Percentiles rank a stretch among this genome's conserved stretches.
Conservation (phyloP, 2,797 vertebrate species). For the Sebastes trivittatus region DNA sequence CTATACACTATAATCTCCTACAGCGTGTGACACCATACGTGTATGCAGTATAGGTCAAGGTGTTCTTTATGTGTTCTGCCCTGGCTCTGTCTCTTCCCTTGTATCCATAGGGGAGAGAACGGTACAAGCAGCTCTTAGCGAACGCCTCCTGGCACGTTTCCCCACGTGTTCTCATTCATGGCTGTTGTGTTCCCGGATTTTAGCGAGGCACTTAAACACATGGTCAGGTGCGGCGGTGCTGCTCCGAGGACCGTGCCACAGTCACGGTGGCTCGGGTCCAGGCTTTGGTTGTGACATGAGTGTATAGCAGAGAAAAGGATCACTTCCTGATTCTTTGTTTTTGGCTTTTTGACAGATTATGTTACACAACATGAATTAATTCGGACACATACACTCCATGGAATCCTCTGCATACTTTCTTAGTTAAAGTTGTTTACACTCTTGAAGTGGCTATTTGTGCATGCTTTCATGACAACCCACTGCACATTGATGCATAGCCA, state of each 20-base stretch:
- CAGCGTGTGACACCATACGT: constrained; percentile 40
- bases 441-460: neutral
- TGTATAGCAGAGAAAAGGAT: neutral
- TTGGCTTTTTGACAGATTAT: neutral
- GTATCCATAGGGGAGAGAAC: constrained; percentile 37
- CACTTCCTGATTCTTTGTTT: neutral
- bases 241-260: constrained; percentile 43
- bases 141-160: constrained; percentile 52
- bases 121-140: constrained; percentile 31
- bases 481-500: constrained; percentile 20
- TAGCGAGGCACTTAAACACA: constrained; percentile 56
- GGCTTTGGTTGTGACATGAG: constrained; percentile 18
- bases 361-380: neutral
- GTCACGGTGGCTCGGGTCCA: constrained; percentile 44
- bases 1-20: constrained; percentile 9
- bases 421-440: constrained; percentile 1
- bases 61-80: constrained; percentile 29
- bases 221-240: constrained; percentile 50
- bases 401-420: neutral
- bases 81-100: constrained; percentile 1
- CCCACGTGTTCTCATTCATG: constrained; percentile 43
- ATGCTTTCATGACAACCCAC: constrained; percentile 7
- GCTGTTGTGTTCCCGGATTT: constrained; percentile 46
- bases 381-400: neutral
- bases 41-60: constrained; percentile 37